A percentile compares a stretch with the other conserved stretches of the same genome.
These are phyloP conservation scores for Leptosomus discolor DNA, from an alignment of 2,113 vertebrate species.

Conservation along the genomic window DNA sequence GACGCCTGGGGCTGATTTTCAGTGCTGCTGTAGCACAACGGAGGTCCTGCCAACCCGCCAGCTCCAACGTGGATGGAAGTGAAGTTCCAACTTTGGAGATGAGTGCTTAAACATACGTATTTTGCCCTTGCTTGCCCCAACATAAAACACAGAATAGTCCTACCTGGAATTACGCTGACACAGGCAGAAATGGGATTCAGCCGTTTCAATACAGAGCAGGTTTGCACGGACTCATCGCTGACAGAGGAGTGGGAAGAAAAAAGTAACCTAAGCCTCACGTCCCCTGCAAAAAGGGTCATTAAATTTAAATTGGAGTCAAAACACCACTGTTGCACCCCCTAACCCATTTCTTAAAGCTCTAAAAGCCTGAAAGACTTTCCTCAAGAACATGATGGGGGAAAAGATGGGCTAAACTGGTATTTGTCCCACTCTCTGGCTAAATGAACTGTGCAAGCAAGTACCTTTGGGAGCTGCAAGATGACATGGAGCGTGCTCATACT, in stretches of 20 bases:
- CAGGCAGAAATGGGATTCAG: background rate
- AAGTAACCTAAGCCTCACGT: background rate
- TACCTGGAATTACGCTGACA: background rate
- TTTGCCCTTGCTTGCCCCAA: background rate
- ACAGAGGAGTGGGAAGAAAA: background rate
- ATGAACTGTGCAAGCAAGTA: background rate
- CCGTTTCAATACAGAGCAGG: background rate
- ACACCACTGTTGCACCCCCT: background rate
- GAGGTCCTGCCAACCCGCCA: background rate
- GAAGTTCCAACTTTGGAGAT: background rate
- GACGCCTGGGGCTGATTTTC: background rate
- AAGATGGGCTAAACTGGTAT: background rate
- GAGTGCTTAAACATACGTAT: background rate
- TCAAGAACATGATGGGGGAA: background rate
- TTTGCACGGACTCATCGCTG: background rate
- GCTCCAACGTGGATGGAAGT: background rate
- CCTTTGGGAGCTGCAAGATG: background rate
- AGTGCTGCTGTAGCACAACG: background rate
- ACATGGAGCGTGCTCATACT: background rate
- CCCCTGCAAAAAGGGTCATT: background rate
- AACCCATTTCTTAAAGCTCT: background rate
- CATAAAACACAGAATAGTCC: background rate
- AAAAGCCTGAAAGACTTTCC: background rate
- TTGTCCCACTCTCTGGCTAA: background rate
- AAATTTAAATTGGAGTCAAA: background rate